phyloP scores from a whole-genome alignment of 2,797 vertebrate species.

The Rhinophrynus dorsalis region DNA sequence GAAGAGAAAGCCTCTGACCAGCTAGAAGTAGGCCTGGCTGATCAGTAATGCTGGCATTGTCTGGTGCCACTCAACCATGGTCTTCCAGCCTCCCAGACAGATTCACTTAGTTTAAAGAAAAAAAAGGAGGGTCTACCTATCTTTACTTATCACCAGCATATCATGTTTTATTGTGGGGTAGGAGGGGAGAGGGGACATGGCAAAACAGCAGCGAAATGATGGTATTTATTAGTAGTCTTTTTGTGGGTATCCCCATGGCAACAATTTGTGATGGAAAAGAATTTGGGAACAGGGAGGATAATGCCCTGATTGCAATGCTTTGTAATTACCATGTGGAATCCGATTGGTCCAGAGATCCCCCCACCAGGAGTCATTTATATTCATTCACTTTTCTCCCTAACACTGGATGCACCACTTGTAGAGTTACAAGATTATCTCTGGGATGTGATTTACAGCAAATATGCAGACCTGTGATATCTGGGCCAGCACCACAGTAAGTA shows the following conservation, averaged over 20 bases:
- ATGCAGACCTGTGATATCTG: conserved; percentile 49
- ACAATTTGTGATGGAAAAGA: conserved; percentile 97
- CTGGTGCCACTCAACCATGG: conserved; percentile 68
- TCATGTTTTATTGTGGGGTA: conserved; percentile 48
- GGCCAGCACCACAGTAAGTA: conserved; percentile 40
- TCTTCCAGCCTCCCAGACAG: conserved; percentile 61
- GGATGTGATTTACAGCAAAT: conserved; percentile 50
- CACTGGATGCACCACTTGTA: conserved; percentile 57
- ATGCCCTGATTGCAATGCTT: conserved; percentile 96
- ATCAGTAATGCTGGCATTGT: conserved; percentile 68
- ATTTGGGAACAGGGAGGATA: conserved; percentile 91
- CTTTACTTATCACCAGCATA: conserved; percentile 57
- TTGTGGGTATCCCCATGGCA: conserved; percentile 89
- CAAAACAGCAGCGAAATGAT: conserved; percentile 78
- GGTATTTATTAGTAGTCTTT: conserved; percentile 85
- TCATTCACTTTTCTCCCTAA: conserved; percentile 88
- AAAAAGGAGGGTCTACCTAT: conserved; percentile 55
- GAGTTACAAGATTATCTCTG: conserved; percentile 65
- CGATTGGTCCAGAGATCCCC: conserved; percentile 95
- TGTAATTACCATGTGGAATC: conserved; percentile 94
- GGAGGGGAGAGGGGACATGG: conserved; percentile 63
- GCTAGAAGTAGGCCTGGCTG: conserved; percentile 68
- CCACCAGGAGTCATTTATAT: conserved; percentile 93
- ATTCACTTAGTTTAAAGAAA: conserved; percentile 57
- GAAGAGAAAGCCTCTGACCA: conserved; percentile 63